Conservation (phyloP, 2,113 vertebrate genomes). For the Indicator maculatus region DNA sequence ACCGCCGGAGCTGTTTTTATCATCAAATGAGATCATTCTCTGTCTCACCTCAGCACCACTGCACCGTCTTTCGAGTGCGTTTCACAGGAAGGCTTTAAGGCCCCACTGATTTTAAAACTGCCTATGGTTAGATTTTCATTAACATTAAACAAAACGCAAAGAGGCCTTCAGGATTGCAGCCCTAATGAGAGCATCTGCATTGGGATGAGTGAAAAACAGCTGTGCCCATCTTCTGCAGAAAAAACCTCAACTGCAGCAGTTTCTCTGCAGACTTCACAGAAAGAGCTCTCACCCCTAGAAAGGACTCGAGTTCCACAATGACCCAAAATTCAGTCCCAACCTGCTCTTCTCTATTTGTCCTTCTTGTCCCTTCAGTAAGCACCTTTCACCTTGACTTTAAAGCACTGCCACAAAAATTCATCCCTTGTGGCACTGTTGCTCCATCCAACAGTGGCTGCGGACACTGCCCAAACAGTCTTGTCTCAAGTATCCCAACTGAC, state of each 20-base stretch:
- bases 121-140: background rate
- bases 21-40: background rate
- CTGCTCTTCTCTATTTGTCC: background rate
- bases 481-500: background rate
- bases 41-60: conserved; percentile 28
- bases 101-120: background rate
- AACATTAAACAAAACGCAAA: conserved; percentile 5
- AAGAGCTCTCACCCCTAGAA: background rate
- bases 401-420: background rate
- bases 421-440: background rate
- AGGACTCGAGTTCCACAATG: background rate
- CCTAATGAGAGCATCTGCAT: background rate
- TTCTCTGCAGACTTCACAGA: background rate
- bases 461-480: background rate
- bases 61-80: background rate
- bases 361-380: background rate
- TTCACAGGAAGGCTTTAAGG: conserved; percentile 36
- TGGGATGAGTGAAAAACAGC: background rate
- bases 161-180: background rate
- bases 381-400: background rate
- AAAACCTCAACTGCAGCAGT: background rate
- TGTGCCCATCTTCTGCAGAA: background rate
- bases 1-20: conserved; percentile 5
- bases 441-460: background rate
- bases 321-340: background rate